Evolutionary conservation across 2,113 vertebrate species (phyloP).

Genomic region (Tragelaphus strepsiceros): DNA sequence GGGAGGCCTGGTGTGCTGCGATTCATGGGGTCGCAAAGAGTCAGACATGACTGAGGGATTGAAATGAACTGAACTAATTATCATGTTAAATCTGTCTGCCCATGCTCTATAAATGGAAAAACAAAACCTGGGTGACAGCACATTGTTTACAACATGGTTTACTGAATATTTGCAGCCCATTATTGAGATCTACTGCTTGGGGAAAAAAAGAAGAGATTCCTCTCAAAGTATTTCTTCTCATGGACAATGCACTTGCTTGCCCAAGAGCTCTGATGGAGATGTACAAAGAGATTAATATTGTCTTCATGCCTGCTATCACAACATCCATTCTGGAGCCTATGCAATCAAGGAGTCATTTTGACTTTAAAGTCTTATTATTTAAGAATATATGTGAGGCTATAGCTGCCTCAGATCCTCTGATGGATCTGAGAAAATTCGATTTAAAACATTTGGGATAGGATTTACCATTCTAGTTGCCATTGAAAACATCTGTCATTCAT

Average conservation of each 20-base stretch:
- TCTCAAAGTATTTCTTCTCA: background rate
- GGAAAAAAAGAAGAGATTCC: background rate
- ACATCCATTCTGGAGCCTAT: background rate
- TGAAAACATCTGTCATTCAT: background rate
- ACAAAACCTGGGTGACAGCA: background rate
- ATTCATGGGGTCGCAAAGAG: too few species aligned
- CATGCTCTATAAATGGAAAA: background rate
- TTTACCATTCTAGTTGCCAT: background rate
- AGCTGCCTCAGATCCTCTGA: background rate
- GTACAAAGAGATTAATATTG: background rate
- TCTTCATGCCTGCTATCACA: background rate
- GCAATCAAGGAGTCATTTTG: background rate
- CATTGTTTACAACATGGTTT: background rate
- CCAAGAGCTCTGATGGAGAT: background rate
- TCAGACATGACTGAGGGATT: too few species aligned
- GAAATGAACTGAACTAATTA: background rate
- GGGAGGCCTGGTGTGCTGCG: too few species aligned
- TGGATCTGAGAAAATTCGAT: background rate
- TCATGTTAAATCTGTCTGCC: background rate
- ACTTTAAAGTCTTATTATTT: background rate
- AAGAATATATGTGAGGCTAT: background rate
- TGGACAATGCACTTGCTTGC: background rate
- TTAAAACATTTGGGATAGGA: background rate
- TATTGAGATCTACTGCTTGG: background rate
- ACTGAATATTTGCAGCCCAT: background rate